Evolutionary conservation across 2,888 invertebrate genomes (phyloP).

Genomic region (Loripinus fragilis): DNA sequence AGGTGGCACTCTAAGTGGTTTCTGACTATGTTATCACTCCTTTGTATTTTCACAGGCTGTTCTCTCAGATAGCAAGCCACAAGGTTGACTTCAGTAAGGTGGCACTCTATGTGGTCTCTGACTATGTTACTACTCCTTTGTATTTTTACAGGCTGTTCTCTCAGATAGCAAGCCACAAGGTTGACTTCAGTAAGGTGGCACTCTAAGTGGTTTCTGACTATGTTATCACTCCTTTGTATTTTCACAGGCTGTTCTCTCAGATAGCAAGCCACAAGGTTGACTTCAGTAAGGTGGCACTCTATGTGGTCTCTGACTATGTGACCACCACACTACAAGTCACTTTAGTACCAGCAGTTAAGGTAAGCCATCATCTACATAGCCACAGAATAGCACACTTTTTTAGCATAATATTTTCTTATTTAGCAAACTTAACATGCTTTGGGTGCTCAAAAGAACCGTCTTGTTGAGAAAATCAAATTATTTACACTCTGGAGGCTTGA

Average conservation of each 20-base stretch:
- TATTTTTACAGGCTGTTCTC: constrained; percentile 65
- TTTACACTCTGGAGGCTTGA: too few species aligned
- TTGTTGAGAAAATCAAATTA: too few species aligned
- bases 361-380: too few species aligned
- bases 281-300: constrained; percentile 70
- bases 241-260: constrained; percentile 66
- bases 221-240: constrained; percentile 34
- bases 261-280: constrained; percentile 68
- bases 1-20: constrained; percentile 70
- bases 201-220: constrained; percentile 71
- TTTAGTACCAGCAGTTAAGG: constrained; percentile 72
- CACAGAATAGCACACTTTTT: too few species aligned
- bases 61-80: constrained; percentile 62
- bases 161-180: constrained; percentile 64
- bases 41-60: constrained; percentile 61
- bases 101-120: constrained; percentile 68
- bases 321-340: constrained; percentile 70
- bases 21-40: constrained; percentile 69
- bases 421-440: too few species aligned
- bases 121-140: constrained; percentile 63
- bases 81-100: constrained; percentile 72
- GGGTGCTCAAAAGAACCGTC: too few species aligned
- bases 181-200: constrained; percentile 70
- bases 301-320: constrained; percentile 72
- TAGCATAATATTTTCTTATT: too few species aligned